Conservation (phyloP, 2,113 vertebrate species). For the Triplophysa rosa region DNA sequence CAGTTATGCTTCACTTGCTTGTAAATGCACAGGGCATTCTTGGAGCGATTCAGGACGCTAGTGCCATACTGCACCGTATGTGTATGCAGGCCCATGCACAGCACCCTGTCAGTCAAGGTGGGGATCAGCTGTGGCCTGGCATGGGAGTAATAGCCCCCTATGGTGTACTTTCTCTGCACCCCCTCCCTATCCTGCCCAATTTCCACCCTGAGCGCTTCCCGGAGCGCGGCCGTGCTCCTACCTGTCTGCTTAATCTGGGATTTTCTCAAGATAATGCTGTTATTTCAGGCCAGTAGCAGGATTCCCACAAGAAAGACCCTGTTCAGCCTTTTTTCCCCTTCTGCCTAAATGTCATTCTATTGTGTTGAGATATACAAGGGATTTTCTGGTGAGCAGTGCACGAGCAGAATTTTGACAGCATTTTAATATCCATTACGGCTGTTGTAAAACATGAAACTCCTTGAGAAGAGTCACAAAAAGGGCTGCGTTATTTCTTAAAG, state of each 20-base stretch:
- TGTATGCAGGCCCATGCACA: conserved; percentile 67
- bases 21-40: not conserved
- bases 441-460: conserved; percentile 30
- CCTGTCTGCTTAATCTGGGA: conserved; percentile 89
- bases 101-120: conserved; percentile 88
- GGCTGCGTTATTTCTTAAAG: not conserved
- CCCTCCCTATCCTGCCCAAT: conserved; percentile 78
- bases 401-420: conserved; percentile 53
- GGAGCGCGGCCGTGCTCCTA: conserved; percentile 78
- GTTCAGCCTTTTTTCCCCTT: conserved; percentile 32
- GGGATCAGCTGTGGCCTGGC: conserved; percentile 92
- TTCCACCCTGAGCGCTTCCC: conserved; percentile 82
- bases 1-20: not conserved
- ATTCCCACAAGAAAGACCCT: conserved; percentile 74
- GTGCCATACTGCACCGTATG: conserved; percentile 60
- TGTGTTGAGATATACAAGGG: conserved; percentile 45
- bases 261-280: conserved; percentile 87
- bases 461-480: conserved; percentile 9
- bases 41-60: conserved; percentile 24
- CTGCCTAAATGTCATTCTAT: conserved; percentile 52
- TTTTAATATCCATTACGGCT: conserved; percentile 43
- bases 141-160: conserved; percentile 95
- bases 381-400: conserved; percentile 43
- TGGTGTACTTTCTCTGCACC: conserved; percentile 73
- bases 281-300: conserved; percentile 83